A percentile compares a stretch with the other conserved stretches of the same genome.
Conservation (phyloP, 2,888 invertebrate genomes). For the Oconnorella tubifera region DNA sequence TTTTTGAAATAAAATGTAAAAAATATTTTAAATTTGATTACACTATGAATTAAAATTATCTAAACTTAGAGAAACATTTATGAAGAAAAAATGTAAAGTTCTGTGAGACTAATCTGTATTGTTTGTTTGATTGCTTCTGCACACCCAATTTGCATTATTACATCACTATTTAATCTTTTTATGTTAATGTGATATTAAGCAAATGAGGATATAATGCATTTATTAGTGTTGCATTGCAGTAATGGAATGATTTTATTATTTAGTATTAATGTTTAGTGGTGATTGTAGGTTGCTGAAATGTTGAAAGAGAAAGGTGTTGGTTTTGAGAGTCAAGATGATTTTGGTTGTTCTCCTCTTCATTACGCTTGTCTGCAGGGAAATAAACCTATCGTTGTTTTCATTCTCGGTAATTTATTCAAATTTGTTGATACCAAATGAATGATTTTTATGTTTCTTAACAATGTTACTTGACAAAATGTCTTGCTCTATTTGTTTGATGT, state of each 20-base stretch:
- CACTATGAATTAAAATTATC: no score
- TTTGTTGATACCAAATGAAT: neutral
- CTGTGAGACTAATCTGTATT: no score
- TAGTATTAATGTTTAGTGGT: conserved; percentile 1
- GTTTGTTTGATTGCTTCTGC: no score
- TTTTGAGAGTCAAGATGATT: conserved; percentile 47
- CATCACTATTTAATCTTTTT: neutral
- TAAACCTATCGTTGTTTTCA: conserved; percentile 46
- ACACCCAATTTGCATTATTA: no score
- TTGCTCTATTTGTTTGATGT: no score
- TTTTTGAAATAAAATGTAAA: no score
- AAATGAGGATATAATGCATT: neutral
- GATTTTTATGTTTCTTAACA: neutral
- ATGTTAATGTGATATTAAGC: neutral
- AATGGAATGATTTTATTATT: neutral
- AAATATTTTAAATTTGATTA: no score
- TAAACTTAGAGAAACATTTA: no score
- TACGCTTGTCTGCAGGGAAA: conserved; percentile 56
- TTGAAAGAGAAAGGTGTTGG: conserved; percentile 53
- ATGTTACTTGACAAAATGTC: neutral
- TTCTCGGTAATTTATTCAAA: conserved; percentile 44
- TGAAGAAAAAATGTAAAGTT: no score
- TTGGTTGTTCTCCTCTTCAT: conserved; percentile 54
- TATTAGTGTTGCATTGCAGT: neutral
- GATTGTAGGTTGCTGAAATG: conserved; percentile 44